phyloP scores from a whole-genome alignment of 2,113 vertebrate genomes.

The Cepphus grylle region DNA sequence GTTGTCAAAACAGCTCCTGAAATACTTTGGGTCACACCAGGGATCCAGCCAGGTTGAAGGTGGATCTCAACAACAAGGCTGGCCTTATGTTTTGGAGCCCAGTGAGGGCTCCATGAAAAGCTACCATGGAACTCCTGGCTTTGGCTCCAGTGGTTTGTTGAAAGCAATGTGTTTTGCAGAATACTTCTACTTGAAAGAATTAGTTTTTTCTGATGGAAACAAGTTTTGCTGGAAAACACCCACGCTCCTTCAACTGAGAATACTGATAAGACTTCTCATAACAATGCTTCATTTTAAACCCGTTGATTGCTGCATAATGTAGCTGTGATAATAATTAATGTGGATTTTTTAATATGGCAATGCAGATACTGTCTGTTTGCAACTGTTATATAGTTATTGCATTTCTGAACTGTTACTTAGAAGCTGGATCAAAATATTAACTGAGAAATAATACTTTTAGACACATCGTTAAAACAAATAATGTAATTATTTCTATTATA shows the following conservation, averaged over 20 bases:
- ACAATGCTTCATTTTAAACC: conserved; percentile 7
- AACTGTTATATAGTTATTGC: background rate
- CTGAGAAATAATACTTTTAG: background rate
- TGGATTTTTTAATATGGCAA: background rate
- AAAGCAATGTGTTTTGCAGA: background rate
- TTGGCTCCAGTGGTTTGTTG: background rate
- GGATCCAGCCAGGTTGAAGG: background rate
- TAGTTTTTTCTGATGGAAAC: background rate
- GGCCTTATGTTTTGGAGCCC: background rate
- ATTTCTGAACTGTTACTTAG: background rate
- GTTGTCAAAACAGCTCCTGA: background rate
- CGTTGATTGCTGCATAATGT: background rate
- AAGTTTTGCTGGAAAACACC: background rate
- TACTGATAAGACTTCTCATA: background rate
- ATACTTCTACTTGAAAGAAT: background rate
- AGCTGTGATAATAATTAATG: background rate
- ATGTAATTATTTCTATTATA: background rate
- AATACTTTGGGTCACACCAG: background rate
- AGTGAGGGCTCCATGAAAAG: background rate
- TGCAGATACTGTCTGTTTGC: background rate
- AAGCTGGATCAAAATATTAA: background rate
- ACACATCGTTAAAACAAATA: background rate
- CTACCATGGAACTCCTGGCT: background rate
- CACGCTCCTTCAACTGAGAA: background rate
- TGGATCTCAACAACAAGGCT: background rate